These are phyloP conservation scores for Acanthosepion lycidas DNA, from an alignment of 2,888 invertebrate species.

Conservation along the genomic window DNA sequence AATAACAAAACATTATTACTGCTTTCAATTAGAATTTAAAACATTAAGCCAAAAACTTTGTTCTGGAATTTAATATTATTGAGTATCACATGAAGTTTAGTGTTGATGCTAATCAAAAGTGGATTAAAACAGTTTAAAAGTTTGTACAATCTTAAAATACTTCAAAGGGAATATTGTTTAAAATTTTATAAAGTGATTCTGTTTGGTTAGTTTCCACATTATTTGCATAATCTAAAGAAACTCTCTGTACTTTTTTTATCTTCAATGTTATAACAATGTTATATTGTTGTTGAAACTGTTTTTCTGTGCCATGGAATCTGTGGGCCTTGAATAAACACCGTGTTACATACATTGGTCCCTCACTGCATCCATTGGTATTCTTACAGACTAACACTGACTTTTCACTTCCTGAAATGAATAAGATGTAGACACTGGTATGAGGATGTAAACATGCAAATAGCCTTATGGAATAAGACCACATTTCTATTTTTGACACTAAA, in stretches of 20 bases:
- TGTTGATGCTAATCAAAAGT: no score
- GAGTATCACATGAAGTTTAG: no score
- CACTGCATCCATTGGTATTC: conserved; percentile 23
- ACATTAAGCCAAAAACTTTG: no score
- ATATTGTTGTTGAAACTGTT: background rate
- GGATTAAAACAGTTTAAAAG: background rate
- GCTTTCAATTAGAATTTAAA: no score
- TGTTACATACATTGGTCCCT: background rate
- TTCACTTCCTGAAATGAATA: background rate
- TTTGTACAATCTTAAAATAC: no score
- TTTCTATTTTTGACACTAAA: background rate
- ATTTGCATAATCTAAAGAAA: background rate
- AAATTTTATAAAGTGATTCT: background rate
- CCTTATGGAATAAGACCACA: background rate
- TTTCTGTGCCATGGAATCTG: background rate
- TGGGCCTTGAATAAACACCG: background rate
- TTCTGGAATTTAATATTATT: no score
- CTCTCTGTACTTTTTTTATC: background rate
- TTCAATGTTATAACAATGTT: background rate
- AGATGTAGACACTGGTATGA: background rate
- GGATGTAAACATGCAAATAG: background rate
- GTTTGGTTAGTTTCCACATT: background rate
- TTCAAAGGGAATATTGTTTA: background rate
- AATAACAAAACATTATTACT: background rate
- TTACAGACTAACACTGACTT: background rate